Conservation (phyloP, 1,140 invertebrate species). For the Zaprionus tsacasi region DNA sequence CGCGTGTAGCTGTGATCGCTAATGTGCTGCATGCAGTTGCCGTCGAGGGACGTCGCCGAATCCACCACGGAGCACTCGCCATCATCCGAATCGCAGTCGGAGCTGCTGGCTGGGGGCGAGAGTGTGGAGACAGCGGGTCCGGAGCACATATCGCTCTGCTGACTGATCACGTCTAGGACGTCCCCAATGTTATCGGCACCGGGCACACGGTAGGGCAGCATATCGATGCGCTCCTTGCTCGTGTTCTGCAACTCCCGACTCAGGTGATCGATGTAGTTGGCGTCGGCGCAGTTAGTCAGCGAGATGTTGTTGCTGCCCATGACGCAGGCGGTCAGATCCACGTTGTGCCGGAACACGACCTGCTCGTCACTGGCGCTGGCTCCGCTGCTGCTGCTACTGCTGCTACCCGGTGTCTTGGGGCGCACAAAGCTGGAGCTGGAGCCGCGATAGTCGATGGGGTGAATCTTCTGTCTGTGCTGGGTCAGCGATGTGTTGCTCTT, state of each 20-base stretch:
- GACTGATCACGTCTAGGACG: slow-evolving; percentile 65
- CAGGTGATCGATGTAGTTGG: slow-evolving; percentile 59
- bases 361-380: background rate
- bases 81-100: slow-evolving; percentile 75
- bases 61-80: slow-evolving; percentile 46
- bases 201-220: slow-evolving; percentile 20
- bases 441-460: background rate
- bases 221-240: slow-evolving; percentile 43
- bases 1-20: slow-evolving; percentile 90
- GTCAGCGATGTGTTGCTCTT: slow-evolving; percentile 51
- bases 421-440: slow-evolving; percentile 13
- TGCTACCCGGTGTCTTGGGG: slow-evolving; percentile 54
- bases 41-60: slow-evolving; percentile 43
- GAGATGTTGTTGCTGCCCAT: slow-evolving; percentile 82
- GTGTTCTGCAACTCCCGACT: slow-evolving; percentile 75
- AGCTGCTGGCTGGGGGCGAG: slow-evolving; percentile 53
- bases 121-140: slow-evolving; percentile 3
- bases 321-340: slow-evolving; percentile 77
- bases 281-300: slow-evolving; percentile 41
- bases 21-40: slow-evolving; percentile 70
- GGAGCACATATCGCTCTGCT: slow-evolving; percentile 26
- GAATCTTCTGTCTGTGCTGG: too few species aligned
- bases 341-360: slow-evolving; percentile 66
- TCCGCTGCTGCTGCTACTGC: slow-evolving; percentile 10
- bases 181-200: slow-evolving; percentile 37